phyloP scores from a whole-genome alignment of 1,140 invertebrate genomes.

The Orchestia grillus region DNA sequence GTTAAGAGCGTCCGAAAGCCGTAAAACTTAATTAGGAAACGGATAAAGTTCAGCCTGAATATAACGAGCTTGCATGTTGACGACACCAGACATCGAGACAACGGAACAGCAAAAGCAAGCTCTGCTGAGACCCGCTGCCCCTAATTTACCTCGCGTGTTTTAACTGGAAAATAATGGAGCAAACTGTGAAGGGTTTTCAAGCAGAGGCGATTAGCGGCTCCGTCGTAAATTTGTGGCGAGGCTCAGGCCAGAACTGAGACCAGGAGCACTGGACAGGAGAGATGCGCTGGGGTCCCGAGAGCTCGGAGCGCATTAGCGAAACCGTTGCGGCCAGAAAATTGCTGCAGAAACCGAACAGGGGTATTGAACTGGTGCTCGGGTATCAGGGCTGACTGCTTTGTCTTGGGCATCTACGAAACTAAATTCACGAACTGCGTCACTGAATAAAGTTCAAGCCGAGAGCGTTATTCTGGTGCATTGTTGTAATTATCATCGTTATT shows the following conservation, averaged over 20 bases:
- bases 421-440: not conserved
- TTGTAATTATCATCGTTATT: not conserved
- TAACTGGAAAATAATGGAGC: not conserved
- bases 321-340: not conserved
- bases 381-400: not conserved
- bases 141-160: not conserved
- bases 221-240: not conserved
- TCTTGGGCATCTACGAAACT: not conserved
- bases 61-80: not conserved
- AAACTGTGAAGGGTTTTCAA: constrained; percentile 1
- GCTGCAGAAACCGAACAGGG: not conserved
- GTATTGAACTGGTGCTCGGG: not conserved
- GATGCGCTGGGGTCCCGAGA: not conserved
- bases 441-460: not conserved
- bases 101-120: not conserved
- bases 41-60: not conserved
- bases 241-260: not conserved
- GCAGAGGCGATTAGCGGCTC: not conserved
- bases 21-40: not conserved
- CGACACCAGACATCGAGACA: not conserved
- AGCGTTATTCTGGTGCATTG: not conserved
- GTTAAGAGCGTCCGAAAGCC: not conserved
- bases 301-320: not conserved
- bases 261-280: not conserved
- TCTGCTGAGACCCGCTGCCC: not conserved